Conservation (phyloP, 2,888 invertebrate species). For the Cryptus viduatorius region DNA sequence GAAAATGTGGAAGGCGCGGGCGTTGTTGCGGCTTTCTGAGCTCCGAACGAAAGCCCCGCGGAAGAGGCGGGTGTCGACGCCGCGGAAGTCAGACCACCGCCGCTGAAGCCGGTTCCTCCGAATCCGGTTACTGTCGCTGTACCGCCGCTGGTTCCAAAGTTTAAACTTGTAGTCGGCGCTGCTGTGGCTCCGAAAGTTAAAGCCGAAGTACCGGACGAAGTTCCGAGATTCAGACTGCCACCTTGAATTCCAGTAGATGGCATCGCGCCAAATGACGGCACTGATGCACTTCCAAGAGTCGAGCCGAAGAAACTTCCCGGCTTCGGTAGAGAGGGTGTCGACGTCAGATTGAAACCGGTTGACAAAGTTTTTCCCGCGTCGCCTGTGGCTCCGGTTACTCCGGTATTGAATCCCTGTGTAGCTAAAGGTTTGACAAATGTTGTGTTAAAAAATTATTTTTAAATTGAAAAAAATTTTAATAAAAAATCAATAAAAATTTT, state of each 20-base stretch:
- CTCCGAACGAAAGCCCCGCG: slow-evolving; percentile 70
- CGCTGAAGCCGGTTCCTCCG: slow-evolving; percentile 47
- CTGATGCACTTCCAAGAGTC: slow-evolving; percentile 77
- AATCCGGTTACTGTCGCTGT: slow-evolving; percentile 44
- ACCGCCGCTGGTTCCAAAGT: slow-evolving; percentile 63
- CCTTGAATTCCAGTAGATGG: slow-evolving; percentile 12
- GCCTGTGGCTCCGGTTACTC: slow-evolving; percentile 75
- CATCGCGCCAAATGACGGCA: slow-evolving; percentile 58
- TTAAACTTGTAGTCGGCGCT: slow-evolving; percentile 68
- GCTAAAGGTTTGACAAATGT: slow-evolving; percentile 19
- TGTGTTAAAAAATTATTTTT: too few relatives aligned
- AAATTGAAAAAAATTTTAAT: too few relatives aligned
- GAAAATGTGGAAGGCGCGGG: slow-evolving; percentile 69
- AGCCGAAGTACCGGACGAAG: slow-evolving; percentile 43
- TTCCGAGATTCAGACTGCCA: slow-evolving; percentile 68
- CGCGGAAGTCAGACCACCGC: slow-evolving; percentile 59
- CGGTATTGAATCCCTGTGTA: slow-evolving; percentile 65
- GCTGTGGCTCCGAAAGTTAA: slow-evolving; percentile 68
- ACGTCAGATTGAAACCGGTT: slow-evolving; percentile 83
- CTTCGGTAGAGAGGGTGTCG: slow-evolving; percentile 81
- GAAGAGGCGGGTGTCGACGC: slow-evolving; percentile 67
- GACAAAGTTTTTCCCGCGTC: slow-evolving; percentile 84
- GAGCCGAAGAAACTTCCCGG: slow-evolving; percentile 81
- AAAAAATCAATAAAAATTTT: too few relatives aligned
- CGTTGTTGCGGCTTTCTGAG: slow-evolving; percentile 68